Conservation (phyloP, 2,888 invertebrate species). For the Drosophila gaucha region DNA sequence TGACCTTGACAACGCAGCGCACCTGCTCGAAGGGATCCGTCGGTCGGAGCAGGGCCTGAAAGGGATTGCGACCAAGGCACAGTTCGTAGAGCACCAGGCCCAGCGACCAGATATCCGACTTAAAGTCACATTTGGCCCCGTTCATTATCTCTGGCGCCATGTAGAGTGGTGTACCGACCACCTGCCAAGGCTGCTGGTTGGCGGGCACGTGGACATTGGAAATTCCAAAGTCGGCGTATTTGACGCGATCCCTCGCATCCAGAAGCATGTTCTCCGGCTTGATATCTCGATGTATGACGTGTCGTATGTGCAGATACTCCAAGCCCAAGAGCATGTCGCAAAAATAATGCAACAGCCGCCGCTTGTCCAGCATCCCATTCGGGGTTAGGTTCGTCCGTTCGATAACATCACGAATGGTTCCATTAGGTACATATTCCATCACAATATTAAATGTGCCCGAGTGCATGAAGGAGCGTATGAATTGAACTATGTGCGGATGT, state of each 20-base stretch:
- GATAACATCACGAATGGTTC: conserved; percentile 80
- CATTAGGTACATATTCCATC: conserved; percentile 82
- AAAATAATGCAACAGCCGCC: conserved; percentile 82
- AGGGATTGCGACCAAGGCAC: conserved; percentile 83
- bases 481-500: conserved; percentile 83
- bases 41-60: conserved; percentile 47
- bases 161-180: conserved; percentile 89
- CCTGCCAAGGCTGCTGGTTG: conserved; percentile 50
- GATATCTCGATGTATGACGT: conserved; percentile 87
- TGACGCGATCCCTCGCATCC: conserved; percentile 87
- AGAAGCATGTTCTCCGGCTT: conserved; percentile 91
- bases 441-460: conserved; percentile 80
- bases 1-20: conserved; percentile 49
- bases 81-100: conserved; percentile 90
- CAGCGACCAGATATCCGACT: conserved; percentile 90
- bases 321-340: conserved; percentile 84
- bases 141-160: conserved; percentile 90
- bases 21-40: conserved; percentile 59
- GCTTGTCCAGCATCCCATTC: conserved; percentile 44
- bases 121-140: conserved; percentile 88
- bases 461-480: conserved; percentile 77
- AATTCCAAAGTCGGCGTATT: conserved; percentile 90
- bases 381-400: conserved; percentile 14
- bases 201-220: conserved; percentile 75
- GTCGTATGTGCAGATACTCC: conserved; percentile 83